These are phyloP conservation scores for Pampusana beccarii DNA, from an alignment of 2,113 vertebrate species.

Conservation along the genomic window DNA sequence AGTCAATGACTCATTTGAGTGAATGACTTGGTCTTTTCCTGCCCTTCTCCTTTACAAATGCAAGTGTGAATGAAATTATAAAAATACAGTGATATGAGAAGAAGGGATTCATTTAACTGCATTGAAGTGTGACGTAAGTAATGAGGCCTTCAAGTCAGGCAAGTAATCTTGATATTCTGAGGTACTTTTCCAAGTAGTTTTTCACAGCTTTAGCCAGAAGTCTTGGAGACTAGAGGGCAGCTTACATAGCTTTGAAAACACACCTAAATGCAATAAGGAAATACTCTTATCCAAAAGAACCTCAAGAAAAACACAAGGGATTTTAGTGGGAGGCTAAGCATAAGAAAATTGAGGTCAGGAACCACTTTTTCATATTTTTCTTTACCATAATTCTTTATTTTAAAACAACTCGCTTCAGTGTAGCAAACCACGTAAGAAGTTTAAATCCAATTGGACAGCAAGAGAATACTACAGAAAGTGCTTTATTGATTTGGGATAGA, in stretches of 20 bases:
- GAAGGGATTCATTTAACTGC: constrained; percentile 24
- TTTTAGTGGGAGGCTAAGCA: constrained; percentile 5
- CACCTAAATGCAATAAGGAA: constrained; percentile 14
- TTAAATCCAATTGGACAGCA: neutral
- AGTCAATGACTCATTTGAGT: neutral
- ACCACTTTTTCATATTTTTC: neutral
- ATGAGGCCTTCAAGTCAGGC: neutral
- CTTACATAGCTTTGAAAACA: constrained; percentile 26
- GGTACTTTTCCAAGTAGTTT: neutral
- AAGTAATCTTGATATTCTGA: neutral
- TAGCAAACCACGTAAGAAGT: constrained; percentile 17
- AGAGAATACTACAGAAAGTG: neutral
- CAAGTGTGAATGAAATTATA: constrained; percentile 12
- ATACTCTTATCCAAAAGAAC: constrained; percentile 38
- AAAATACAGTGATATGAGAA: constrained; percentile 5
- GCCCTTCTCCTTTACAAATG: constrained; percentile 19
- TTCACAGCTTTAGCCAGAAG: neutral
- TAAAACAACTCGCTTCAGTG: constrained; percentile 5
- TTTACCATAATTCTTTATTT: constrained; percentile 6
- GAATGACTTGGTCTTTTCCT: neutral
- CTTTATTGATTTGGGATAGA: neutral
- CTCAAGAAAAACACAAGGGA: constrained; percentile 37
- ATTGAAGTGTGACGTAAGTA: neutral
- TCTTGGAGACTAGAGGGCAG: neutral
- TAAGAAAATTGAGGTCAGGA: constrained; percentile 35